Conservation (phyloP, 2,888 invertebrate species). For the Synergus laeviventris region DNA sequence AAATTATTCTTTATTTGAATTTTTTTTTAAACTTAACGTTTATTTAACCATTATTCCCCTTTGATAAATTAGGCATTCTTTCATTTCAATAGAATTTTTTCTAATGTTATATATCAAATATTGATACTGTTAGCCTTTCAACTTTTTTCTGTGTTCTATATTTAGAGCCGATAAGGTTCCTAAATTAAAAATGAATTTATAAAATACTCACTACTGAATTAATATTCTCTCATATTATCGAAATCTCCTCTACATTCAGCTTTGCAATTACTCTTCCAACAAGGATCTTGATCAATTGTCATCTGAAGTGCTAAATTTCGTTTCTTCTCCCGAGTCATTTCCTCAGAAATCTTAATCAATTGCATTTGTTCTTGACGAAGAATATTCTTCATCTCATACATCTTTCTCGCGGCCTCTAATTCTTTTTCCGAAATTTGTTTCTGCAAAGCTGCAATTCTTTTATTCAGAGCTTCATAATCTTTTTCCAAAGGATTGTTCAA, state of each 20-base stretch:
- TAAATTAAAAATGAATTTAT: not conserved
- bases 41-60: too few species aligned
- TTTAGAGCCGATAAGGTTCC: too few species aligned
- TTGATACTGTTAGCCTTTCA: too few species aligned
- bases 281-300: conserved; percentile 55
- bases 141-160: too few species aligned
- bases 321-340: conserved; percentile 65
- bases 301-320: conserved; percentile 60
- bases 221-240: not conserved
- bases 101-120: too few species aligned
- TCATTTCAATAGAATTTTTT: too few species aligned
- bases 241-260: conserved; percentile 51
- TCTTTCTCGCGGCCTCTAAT: conserved; percentile 61
- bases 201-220: not conserved
- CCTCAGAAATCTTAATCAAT: conserved; percentile 62
- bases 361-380: conserved; percentile 65
- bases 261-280: conserved; percentile 52
- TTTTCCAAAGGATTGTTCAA: conserved; percentile 18
- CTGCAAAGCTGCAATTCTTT: conserved; percentile 67
- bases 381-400: conserved; percentile 61
- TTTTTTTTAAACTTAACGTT: not conserved
- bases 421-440: conserved; percentile 67
- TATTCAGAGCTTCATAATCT: conserved; percentile 58
- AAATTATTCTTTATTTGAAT: not conserved
- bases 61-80: too few species aligned